A percentile compares a stretch with the other conserved stretches of the same genome.
Conservation (phyloP, 1,140 invertebrate genomes). For the Mercenaria mercenaria region DNA sequence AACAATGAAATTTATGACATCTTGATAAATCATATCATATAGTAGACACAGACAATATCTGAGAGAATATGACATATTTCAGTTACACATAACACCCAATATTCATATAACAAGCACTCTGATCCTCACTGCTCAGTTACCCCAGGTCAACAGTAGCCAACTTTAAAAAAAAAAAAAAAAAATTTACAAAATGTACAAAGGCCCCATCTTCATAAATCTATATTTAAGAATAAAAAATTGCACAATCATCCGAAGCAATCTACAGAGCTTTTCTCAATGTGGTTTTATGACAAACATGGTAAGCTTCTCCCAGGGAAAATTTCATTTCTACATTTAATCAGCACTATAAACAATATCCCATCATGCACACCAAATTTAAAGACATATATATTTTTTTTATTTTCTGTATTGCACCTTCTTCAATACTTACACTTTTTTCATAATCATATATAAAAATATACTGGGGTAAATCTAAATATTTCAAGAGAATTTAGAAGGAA, state of each 20-base stretch:
- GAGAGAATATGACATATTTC: neutral
- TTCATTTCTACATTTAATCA: neutral
- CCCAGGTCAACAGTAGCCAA: neutral
- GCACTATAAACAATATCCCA: conserved; percentile 23
- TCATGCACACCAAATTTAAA: neutral
- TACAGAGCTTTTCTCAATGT: neutral
- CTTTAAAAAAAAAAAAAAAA: too few relatives aligned
- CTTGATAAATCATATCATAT: conserved; percentile 11
- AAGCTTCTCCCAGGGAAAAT: neutral
- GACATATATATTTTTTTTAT: neutral
- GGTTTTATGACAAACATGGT: neutral
- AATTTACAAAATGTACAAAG: conserved; percentile 19
- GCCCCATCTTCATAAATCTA: neutral
- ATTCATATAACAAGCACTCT: neutral
- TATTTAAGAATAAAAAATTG: neutral
- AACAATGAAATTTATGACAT: conserved; percentile 29
- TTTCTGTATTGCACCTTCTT: conserved; percentile 8
- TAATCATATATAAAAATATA: neutral
- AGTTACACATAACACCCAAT: neutral
- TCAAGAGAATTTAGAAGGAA: too few relatives aligned
- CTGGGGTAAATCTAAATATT: too few relatives aligned
- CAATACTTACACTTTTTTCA: conserved; percentile 2
- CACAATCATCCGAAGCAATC: neutral
- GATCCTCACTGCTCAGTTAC: neutral
- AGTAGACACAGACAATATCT: conserved; percentile 25